Evolutionary conservation across 1,140 invertebrate species (phyloP).

Genomic region (Andrena cerasifolii): DNA sequence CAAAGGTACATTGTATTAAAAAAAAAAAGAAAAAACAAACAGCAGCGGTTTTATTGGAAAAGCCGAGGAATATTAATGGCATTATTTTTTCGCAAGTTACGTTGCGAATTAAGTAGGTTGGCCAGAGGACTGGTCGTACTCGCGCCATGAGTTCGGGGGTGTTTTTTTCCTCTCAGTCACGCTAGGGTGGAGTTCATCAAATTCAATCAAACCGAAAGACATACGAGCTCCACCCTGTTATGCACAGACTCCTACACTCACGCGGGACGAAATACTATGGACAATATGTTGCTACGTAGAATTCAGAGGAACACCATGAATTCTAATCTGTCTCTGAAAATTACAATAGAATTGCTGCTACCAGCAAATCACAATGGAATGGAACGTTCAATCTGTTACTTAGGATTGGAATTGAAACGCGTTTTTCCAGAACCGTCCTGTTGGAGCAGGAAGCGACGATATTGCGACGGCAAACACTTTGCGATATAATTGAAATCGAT

Average conservation of each 20-base stretch:
- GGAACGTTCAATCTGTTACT: too few species aligned
- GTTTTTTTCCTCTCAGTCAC: not conserved
- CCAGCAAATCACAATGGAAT: too few species aligned
- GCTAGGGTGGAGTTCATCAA: not conserved
- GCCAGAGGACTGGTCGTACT: not conserved
- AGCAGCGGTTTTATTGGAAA: too few species aligned
- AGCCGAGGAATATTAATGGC: not conserved
- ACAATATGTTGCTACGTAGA: constrained; percentile 19
- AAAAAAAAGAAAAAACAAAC: not conserved
- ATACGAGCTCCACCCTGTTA: not conserved
- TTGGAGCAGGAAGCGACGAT: too few species aligned
- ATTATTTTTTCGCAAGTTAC: not conserved
- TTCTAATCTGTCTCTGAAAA: too few species aligned
- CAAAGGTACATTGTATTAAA: too few species aligned
- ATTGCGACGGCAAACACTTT: not conserved
- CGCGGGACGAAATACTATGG: not conserved
- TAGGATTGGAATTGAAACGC: too few species aligned
- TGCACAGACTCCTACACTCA: not conserved
- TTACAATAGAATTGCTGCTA: too few species aligned
- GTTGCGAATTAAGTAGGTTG: not conserved
- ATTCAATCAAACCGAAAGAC: constrained; percentile 33
- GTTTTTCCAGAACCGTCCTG: too few species aligned
- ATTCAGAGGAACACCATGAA: constrained; percentile 28
- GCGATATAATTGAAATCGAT: not conserved
- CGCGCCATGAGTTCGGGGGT: too few species aligned